These are phyloP conservation scores for Cynopterus sphinx DNA, from an alignment of 2,797 vertebrate species.

Conservation along the genomic window DNA sequence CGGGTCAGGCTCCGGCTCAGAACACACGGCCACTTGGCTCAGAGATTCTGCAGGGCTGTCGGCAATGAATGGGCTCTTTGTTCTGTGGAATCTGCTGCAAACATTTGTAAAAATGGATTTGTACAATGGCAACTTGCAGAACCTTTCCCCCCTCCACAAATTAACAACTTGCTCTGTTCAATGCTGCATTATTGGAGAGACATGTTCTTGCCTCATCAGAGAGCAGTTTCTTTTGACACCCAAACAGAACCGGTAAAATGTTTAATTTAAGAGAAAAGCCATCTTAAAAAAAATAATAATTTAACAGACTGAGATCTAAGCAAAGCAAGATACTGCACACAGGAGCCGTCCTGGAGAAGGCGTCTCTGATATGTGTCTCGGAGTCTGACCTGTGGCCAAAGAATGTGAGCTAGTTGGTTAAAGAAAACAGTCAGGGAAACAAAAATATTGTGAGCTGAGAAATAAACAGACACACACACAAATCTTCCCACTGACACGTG, in stretches of 20 bases:
- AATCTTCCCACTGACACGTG: slow-evolving; percentile 76
- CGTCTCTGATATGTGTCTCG: background rate
- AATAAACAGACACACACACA: slow-evolving; percentile 73
- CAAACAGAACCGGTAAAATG: slow-evolving; percentile 41
- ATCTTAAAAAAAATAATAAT: slow-evolving; percentile 36
- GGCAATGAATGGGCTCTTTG: slow-evolving; percentile 75
- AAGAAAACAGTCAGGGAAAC: slow-evolving; percentile 79
- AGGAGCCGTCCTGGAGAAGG: background rate
- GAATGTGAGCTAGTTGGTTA: slow-evolving; percentile 73
- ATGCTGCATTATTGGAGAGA: slow-evolving; percentile 57
- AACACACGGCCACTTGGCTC: slow-evolving; percentile 71
- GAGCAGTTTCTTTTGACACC: slow-evolving; percentile 56
- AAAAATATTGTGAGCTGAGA: slow-evolving; percentile 79
- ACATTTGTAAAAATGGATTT: slow-evolving; percentile 78
- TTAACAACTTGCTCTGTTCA: slow-evolving; percentile 75
- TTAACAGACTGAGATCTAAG: slow-evolving; percentile 42
- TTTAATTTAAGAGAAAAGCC: slow-evolving; percentile 57
- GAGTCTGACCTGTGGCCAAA: slow-evolving; percentile 82
- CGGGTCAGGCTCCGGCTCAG: slow-evolving; percentile 72
- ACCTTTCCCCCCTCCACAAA: slow-evolving; percentile 64
- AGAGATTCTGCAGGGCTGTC: slow-evolving; percentile 77
- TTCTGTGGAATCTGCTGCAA: slow-evolving; percentile 79
- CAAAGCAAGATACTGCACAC: slow-evolving; percentile 23
- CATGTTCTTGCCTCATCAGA: slow-evolving; percentile 63
- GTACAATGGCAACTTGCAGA: slow-evolving; percentile 75